phyloP scores from a whole-genome alignment of 2,797 vertebrate species.

The Rhodeus uyekii region DNA sequence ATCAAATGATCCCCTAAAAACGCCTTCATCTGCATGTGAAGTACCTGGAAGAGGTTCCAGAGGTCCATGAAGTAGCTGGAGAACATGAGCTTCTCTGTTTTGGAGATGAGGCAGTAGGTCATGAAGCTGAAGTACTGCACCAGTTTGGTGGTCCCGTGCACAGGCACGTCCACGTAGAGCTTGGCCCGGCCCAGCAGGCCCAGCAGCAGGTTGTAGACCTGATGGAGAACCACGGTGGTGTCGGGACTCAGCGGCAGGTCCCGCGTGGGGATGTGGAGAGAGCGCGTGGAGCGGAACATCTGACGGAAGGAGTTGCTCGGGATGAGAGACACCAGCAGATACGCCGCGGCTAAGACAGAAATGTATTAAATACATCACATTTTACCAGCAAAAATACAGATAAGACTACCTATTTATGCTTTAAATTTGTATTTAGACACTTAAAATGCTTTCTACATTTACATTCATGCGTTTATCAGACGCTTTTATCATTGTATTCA shows the following conservation, averaged over 20 bases:
- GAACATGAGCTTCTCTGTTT: slow-evolving; percentile 99
- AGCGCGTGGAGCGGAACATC: slow-evolving; percentile 98
- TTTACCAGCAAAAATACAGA: neutral
- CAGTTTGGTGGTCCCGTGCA: slow-evolving; percentile 97
- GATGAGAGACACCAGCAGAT: slow-evolving; percentile 98
- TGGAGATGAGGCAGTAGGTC: slow-evolving; percentile 99
- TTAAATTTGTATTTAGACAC: neutral
- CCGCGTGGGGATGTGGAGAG: slow-evolving; percentile 93
- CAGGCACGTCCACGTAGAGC: slow-evolving; percentile 95
- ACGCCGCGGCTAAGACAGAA: slow-evolving; percentile 85
- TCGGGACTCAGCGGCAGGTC: slow-evolving; percentile 96
- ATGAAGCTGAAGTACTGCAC: slow-evolving; percentile 99
- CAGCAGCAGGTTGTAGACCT: slow-evolving; percentile 96
- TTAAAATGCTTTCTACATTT: neutral
- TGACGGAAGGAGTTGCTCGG: slow-evolving; percentile 99
- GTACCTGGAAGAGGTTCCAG: slow-evolving; percentile 94
- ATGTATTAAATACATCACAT: neutral
- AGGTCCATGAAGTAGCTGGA: slow-evolving; percentile 98
- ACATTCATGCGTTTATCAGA: neutral
- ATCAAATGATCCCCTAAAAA: neutral
- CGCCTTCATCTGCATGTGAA: neutral
- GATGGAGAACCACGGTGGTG: slow-evolving; percentile 96
- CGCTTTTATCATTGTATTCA: too few species aligned
- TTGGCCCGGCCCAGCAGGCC: slow-evolving; percentile 95
- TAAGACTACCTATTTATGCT: neutral